Percentiles rank a stretch among this genome's conserved stretches.
These are phyloP conservation scores for Suricata suricatta DNA, from an alignment of 2,113 vertebrate genomes.

Conservation along the genomic window DNA sequence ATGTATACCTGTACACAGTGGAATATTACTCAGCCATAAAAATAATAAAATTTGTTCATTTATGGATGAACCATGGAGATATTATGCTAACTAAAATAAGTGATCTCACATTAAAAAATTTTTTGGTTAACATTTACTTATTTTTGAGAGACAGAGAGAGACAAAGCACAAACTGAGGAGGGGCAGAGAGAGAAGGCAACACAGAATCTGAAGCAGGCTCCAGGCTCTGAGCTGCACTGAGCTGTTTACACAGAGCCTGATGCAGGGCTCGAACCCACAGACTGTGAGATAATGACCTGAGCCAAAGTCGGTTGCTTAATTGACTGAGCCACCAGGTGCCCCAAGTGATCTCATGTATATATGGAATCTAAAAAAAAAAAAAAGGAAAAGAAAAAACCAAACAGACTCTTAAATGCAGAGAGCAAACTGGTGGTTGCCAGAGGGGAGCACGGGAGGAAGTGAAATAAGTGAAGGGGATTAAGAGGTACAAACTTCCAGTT, in stretches of 20 bases:
- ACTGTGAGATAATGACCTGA: too few species aligned
- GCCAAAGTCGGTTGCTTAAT: too few species aligned
- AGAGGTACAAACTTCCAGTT: background rate
- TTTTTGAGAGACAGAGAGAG: too few species aligned
- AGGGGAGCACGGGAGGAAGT: background rate
- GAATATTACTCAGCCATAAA: background rate
- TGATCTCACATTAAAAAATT: background rate
- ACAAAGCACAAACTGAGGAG: too few species aligned
- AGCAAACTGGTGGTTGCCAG: background rate
- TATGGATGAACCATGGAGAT: background rate
- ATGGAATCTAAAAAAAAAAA: background rate
- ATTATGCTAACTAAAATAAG: background rate
- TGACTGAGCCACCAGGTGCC: too few species aligned
- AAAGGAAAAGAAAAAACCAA: background rate
- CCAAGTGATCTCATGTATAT: background rate
- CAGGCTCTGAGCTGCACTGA: too few species aligned
- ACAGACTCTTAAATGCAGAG: background rate
- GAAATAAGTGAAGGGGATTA: background rate
- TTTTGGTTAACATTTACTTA: too few species aligned
- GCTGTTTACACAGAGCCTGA: too few species aligned
- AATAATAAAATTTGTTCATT: background rate
- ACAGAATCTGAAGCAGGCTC: too few species aligned
- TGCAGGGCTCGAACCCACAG: too few species aligned
- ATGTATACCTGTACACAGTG: background rate
- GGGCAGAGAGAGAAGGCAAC: too few species aligned